Evolutionary conservation across 2,113 vertebrate genomes (phyloP).

Genomic region (Eclectus roratus): DNA sequence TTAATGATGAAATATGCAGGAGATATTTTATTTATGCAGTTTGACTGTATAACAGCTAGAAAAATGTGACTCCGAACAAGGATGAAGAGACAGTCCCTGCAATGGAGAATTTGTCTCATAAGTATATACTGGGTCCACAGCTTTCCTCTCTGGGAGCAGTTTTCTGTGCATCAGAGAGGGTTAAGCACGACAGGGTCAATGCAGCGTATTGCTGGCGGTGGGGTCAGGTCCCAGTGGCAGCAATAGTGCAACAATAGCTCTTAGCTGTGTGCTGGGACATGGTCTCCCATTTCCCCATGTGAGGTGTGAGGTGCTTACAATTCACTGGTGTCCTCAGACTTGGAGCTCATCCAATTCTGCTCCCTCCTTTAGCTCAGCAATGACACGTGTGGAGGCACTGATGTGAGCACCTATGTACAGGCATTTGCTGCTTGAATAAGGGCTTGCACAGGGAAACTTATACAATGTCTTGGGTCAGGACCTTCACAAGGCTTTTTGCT

Average conservation of each 20-base stretch:
- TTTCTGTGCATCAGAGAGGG: neutral
- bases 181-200: fast-evolving
- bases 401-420: neutral
- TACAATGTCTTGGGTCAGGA: neutral
- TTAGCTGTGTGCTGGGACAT: neutral
- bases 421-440: neutral
- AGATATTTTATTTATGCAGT: slow-evolving; percentile 48
- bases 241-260: fast-evolving
- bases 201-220: neutral
- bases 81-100: neutral
- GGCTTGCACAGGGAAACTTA: neutral
- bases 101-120: neutral
- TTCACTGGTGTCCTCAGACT: neutral
- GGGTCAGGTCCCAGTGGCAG: neutral
- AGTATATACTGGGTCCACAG: neutral
- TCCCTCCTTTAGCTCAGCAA: neutral
- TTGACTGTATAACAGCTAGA: slow-evolving; percentile 5
- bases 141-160: neutral
- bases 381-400: neutral
- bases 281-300: neutral
- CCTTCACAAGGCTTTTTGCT: neutral
- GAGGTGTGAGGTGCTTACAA: neutral
- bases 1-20: slow-evolving; percentile 36
- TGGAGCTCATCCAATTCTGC: neutral
- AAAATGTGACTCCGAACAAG: neutral